Evolutionary conservation across 2,797 vertebrate genomes (phyloP), one percentile per base, ranked within the genome.

Genomic region (Mallotus villosus): DNA sequence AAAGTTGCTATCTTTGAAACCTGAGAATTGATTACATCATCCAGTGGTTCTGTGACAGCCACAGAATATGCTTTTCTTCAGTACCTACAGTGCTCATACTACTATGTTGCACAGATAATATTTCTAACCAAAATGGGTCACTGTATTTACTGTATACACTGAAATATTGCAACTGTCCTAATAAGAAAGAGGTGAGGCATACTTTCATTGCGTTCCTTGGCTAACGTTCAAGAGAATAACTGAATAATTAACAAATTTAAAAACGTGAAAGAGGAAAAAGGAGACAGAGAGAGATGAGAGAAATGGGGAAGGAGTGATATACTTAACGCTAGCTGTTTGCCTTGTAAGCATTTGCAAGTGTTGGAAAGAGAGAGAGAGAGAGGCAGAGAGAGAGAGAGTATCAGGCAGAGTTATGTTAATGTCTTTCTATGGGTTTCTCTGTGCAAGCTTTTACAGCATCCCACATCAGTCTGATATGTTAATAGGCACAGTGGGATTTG

Each of bases 401-500:
- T 83, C 84, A 80, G 80, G 74, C 80, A 85, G 82, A 87, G 79
- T 90, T 89, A 91, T 91, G 87, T 79, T 90, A 90, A 92, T 92
- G 85, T 77, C 89, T 76, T 77, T 82, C 81, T 84, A 72, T 8
- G 51, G 81, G 84, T 86, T 90, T 82, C 82, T 82, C 81, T 84
- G 69, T 81, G 81, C 74, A n/a, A 82, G 87, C 81, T 87, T 89
- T 89, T 88, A 90, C 78, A 76, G 88, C 84, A 82, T 79, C 81
- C 73, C 71, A 63, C 85, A 88, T 88, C 85, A 84, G 87, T 78
- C 80, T 85, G 87, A 90, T 91, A 89, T 91, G 87, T 87, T 91
- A 92, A 92, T 91, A 81, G 88, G 86, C 87, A 90, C 88, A 84
- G 82, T 86, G 90, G 90, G 89, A 90, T 87, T 90, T 84, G 81